These are phyloP conservation scores for Doris montereyensis DNA, from an alignment of 2,888 invertebrate genomes.

Conservation along the genomic window DNA sequence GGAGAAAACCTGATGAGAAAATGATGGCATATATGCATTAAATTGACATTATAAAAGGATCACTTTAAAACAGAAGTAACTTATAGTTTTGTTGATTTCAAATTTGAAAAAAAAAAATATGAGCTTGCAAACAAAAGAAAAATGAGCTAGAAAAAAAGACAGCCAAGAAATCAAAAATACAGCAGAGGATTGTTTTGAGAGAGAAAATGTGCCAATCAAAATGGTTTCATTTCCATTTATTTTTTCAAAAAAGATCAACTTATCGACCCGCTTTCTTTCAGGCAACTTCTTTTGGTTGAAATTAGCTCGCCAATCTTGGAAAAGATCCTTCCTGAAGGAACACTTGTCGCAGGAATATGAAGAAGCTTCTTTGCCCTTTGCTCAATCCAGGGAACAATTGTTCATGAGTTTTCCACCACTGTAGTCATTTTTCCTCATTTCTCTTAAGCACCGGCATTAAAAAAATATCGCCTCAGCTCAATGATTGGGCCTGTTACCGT, in stretches of 20 bases:
- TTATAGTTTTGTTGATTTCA: too few relatives aligned
- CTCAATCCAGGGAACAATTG: background rate
- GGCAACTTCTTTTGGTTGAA: background rate
- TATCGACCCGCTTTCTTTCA: conserved; percentile 23
- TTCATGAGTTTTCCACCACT: conserved; percentile 10
- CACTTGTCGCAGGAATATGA: conserved; percentile 7
- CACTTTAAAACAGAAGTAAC: too few relatives aligned
- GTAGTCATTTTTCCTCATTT: background rate
- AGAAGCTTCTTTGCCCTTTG: conserved; percentile 18
- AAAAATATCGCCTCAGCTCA: background rate
- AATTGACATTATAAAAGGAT: too few relatives aligned
- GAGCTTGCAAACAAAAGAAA: too few relatives aligned
- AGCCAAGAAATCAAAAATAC: too few relatives aligned
- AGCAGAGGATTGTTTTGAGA: too few relatives aligned
- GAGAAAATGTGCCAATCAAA: background rate
- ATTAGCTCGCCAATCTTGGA: conserved; percentile 12
- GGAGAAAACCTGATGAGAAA: too few relatives aligned
- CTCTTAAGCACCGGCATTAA: background rate
- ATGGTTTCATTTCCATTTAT: background rate
- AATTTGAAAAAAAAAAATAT: too few relatives aligned
- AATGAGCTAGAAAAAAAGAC: too few relatives aligned
- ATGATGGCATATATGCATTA: too few relatives aligned
- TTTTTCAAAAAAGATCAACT: conserved; percentile 25
- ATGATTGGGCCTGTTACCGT: background rate
- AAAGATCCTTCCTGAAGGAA: conserved; percentile 28